Evolutionary conservation across 2,888 invertebrate genomes (phyloP).

Genomic region (Anodontia alba): DNA sequence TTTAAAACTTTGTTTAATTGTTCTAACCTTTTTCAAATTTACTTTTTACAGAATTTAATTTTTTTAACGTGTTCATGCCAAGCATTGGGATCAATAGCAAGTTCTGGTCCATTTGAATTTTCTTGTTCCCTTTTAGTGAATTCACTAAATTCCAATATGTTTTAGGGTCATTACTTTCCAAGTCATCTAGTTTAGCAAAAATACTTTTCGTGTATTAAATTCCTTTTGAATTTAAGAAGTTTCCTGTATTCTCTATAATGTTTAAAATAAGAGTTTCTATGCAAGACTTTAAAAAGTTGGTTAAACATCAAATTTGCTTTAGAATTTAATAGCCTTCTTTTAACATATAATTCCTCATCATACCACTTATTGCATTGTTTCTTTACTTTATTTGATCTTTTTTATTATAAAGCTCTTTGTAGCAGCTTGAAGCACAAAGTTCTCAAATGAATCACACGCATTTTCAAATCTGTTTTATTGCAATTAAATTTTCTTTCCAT

Average conservation of each 20-base stretch:
- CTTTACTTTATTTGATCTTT: neutral
- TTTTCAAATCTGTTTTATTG: neutral
- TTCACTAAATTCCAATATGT: too few relatives aligned
- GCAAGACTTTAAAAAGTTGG: neutral
- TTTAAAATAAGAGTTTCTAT: neutral
- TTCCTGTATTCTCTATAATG: slow-evolving; percentile 13
- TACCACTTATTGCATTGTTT: neutral
- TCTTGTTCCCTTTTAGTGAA: slow-evolving; percentile 4
- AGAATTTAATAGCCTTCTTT: neutral
- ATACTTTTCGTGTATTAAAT: slow-evolving; percentile 3
- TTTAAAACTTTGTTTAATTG: neutral
- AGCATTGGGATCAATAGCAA: neutral
- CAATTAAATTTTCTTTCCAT: neutral
- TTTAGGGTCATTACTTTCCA: too few relatives aligned
- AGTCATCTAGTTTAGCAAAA: slow-evolving; percentile 6
- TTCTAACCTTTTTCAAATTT: neutral
- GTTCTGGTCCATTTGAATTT: neutral
- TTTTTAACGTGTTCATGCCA: slow-evolving; percentile 1
- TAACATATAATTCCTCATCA: neutral
- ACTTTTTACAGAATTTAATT: neutral
- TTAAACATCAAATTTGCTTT: slow-evolving; percentile 15
- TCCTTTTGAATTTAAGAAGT: slow-evolving; percentile 6
- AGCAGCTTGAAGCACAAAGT: slow-evolving; percentile 8
- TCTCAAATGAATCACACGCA: neutral
- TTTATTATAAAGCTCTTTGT: neutral